Percentiles rank a stretch among this genome's conserved stretches.
These are phyloP conservation scores for Distichodus sexfasciatus DNA, from an alignment of 2,797 vertebrate genomes.

Conservation along the genomic window DNA sequence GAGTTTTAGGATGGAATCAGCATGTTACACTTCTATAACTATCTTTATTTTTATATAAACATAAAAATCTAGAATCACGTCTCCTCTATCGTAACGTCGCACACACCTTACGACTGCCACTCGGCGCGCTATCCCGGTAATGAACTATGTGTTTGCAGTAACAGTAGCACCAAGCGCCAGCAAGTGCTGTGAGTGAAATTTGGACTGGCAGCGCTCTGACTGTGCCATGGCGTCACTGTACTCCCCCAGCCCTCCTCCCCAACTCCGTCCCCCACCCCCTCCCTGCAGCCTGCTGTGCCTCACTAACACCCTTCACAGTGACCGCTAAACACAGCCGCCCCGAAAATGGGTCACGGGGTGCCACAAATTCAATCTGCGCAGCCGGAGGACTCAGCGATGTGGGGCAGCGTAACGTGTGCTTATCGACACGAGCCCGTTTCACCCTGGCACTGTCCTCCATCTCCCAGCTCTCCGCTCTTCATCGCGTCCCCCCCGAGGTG, in stretches of 20 bases:
- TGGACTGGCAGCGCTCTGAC: slow-evolving; percentile 17
- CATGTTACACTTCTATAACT: no score
- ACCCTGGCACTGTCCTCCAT: slow-evolving; percentile 31
- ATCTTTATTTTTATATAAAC: no score
- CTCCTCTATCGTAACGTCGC: neutral
- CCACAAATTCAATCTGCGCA: slow-evolving; percentile 57
- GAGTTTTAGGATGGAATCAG: no score
- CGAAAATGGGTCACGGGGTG: slow-evolving; percentile 52
- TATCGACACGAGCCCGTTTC: slow-evolving; percentile 57
- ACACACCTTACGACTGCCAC: slow-evolving; percentile 44
- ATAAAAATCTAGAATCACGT: slow-evolving; percentile 22
- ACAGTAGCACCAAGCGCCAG: slow-evolving; percentile 28
- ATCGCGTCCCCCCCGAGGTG: slow-evolving; percentile 23
- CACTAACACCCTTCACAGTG: slow-evolving; percentile 52
- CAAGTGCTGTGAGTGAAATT: slow-evolving; percentile 21
- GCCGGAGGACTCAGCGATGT: slow-evolving; percentile 53
- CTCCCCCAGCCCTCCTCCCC: no score
- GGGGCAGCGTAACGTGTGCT: slow-evolving; percentile 53
- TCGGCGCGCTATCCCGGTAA: slow-evolving; percentile 45
- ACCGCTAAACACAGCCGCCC: slow-evolving; percentile 49
- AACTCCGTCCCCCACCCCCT: no score
- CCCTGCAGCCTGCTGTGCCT: slow-evolving; percentile 38
- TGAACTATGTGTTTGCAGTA: slow-evolving; percentile 33
- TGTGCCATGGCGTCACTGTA: slow-evolving; percentile 23
- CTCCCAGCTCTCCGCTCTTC: slow-evolving; percentile 4